Evolutionary conservation across 2,113 vertebrate genomes (phyloP).

Genomic region (Madoqua kirkii): DNA sequence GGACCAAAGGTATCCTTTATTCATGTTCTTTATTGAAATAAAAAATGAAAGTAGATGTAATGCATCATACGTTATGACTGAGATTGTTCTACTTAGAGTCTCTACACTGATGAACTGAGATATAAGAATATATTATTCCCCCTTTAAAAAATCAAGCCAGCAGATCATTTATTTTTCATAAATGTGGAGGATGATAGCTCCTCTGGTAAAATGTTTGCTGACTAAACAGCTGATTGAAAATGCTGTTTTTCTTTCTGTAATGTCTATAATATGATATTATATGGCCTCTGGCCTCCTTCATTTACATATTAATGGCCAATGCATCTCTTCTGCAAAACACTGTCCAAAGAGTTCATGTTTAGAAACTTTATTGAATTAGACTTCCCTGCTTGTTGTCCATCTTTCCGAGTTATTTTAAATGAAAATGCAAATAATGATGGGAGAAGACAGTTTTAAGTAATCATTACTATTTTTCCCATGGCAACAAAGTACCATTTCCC

Average conservation of each 20-base stretch:
- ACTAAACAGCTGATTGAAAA: slow-evolving; percentile 11
- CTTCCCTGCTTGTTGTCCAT: not conserved
- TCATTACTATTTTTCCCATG: not conserved
- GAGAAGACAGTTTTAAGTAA: not conserved
- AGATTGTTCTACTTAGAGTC: not conserved
- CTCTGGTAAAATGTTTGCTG: not conserved
- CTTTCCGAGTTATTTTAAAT: not conserved
- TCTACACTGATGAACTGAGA: not conserved
- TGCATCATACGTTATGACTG: not conserved
- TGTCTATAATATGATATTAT: not conserved
- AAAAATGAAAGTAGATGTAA: not conserved
- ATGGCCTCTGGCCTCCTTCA: not conserved
- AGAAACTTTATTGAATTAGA: not conserved
- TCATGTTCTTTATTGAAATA: not conserved
- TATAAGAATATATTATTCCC: not conserved
- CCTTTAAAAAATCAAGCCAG: not conserved
- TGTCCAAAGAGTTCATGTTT: not conserved
- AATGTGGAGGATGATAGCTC: not conserved
- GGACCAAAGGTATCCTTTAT: slow-evolving; percentile 74
- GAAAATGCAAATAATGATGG: not conserved
- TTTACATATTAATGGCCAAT: not conserved
- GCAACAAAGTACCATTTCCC: not conserved
- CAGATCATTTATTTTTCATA: slow-evolving; percentile 16
- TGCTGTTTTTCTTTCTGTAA: not conserved
- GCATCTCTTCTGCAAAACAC: not conserved